Conservation (phyloP, 2,888 invertebrate genomes). For the Crocallis elinguaria region DNA sequence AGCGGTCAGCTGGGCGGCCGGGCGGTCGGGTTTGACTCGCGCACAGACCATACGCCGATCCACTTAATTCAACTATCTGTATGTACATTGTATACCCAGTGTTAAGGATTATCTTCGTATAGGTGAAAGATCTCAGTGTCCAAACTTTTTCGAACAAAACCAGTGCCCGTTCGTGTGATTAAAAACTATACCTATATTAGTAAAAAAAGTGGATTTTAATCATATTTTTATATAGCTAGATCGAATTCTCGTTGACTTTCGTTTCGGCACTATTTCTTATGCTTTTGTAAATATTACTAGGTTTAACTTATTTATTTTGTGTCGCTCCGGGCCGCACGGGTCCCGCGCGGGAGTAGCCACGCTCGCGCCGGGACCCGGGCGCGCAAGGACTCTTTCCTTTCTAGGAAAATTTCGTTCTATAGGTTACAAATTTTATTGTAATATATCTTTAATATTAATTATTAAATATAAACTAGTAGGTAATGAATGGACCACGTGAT, state of each 20-base stretch:
- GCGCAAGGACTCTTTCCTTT: constrained; percentile 61
- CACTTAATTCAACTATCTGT: constrained; percentile 8
- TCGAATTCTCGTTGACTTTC: constrained; percentile 72
- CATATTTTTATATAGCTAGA: constrained; percentile 78
- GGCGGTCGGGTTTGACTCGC: background rate
- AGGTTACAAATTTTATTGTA: constrained; percentile 85
- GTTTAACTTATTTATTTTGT: constrained; percentile 80
- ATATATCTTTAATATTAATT: constrained; percentile 71
- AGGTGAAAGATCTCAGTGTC: constrained; percentile 78
- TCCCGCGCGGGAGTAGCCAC: constrained; percentile 33
- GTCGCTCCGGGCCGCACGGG: constrained; percentile 45
- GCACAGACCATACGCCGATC: constrained; percentile 11
- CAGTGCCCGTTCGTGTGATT: constrained; percentile 81
- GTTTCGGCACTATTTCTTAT: constrained; percentile 75
- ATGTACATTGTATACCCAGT: constrained; percentile 51
- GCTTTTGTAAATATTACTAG: constrained; percentile 82
- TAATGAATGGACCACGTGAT: constrained; percentile 80
- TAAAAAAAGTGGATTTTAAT: constrained; percentile 69
- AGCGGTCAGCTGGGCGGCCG: background rate
- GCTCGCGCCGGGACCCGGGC: constrained; percentile 16
- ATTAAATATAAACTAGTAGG: constrained; percentile 67
- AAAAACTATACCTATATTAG: constrained; percentile 54
- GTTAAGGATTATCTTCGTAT: constrained; percentile 53
- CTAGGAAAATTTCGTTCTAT: constrained; percentile 80
- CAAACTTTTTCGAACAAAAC: constrained; percentile 75